phyloP scores from a whole-genome alignment of 1,140 invertebrate genomes.

The Mya arenaria region DNA sequence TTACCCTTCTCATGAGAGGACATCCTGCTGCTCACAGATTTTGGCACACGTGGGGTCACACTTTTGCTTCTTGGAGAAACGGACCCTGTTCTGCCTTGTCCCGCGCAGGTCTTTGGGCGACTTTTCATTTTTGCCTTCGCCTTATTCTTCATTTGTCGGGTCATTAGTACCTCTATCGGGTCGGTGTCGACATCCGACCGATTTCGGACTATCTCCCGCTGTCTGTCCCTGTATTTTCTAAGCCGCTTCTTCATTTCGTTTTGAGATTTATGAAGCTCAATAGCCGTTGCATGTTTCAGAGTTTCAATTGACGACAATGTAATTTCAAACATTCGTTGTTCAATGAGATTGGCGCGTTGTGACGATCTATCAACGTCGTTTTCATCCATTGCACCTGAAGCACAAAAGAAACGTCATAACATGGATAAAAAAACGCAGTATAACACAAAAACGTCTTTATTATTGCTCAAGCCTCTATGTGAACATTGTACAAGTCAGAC shows the following conservation, averaged over 20 bases:
- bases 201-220: constrained; percentile 38
- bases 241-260: constrained; percentile 54
- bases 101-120: constrained; percentile 23
- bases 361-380: constrained; percentile 28
- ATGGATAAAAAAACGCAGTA: too few species aligned
- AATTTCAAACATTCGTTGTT: constrained; percentile 52
- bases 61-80: neutral
- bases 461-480: too few species aligned
- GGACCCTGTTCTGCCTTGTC: neutral
- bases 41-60: neutral
- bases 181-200: constrained; percentile 7
- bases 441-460: too few species aligned
- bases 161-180: constrained; percentile 42
- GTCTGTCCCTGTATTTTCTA: constrained; percentile 45
- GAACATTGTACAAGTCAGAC: too few species aligned
- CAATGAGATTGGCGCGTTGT: constrained; percentile 41
- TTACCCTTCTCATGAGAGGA: neutral
- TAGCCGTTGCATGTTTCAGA: constrained; percentile 30
- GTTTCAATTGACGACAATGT: constrained; percentile 34
- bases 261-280: constrained; percentile 43
- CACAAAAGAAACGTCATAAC: too few species aligned
- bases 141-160: constrained; percentile 33
- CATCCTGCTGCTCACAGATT: neutral
- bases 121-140: constrained; percentile 15
- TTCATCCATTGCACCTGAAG: constrained; percentile 27